phyloP scores from a whole-genome alignment of 2,113 vertebrate genomes.

The Nothocercus julius region DNA sequence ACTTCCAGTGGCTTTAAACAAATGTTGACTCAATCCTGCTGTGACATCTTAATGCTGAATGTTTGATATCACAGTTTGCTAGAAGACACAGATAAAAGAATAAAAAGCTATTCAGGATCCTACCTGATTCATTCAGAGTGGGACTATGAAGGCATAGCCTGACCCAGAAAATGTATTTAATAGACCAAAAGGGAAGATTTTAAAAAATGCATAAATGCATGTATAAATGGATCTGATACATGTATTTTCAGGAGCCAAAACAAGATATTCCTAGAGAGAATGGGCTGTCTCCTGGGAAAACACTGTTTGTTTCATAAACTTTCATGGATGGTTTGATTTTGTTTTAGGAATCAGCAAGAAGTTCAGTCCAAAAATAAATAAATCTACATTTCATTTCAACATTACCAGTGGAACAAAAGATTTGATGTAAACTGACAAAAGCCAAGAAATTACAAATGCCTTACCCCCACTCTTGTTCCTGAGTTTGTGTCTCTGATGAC shows the following conservation, averaged over 20 bases:
- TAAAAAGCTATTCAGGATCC: background rate
- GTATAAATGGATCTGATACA: constrained; percentile 33
- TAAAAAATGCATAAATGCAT: constrained; percentile 47
- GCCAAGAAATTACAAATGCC: background rate
- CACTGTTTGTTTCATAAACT: constrained; percentile 1
- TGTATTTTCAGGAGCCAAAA: constrained; percentile 15
- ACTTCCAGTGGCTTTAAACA: constrained; percentile 52
- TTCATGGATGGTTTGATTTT: background rate
- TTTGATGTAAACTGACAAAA: constrained; percentile 37
- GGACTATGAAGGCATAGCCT: background rate
- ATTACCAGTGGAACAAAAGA: background rate
- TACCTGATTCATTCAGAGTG: background rate
- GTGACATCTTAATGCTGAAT: constrained; percentile 32
- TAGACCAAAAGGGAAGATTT: constrained; percentile 34
- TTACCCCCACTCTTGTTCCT: background rate
- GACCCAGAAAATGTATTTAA: constrained; percentile 52
- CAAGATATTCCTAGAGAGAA: constrained; percentile 57
- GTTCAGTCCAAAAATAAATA: background rate
- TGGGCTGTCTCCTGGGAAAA: constrained; percentile 1
- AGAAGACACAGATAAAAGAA: constrained; percentile 10
- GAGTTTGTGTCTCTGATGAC: background rate
- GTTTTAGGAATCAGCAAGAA: background rate
- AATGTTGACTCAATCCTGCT: constrained; percentile 59
- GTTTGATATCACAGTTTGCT: constrained; percentile 19
- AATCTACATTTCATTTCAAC: constrained; percentile 10